A percentile compares a stretch with the other conserved stretches of the same genome.
Conservation (phyloP, 92 coral and sea anemone genomes). For the Epizoanthus ramosus region DNA sequence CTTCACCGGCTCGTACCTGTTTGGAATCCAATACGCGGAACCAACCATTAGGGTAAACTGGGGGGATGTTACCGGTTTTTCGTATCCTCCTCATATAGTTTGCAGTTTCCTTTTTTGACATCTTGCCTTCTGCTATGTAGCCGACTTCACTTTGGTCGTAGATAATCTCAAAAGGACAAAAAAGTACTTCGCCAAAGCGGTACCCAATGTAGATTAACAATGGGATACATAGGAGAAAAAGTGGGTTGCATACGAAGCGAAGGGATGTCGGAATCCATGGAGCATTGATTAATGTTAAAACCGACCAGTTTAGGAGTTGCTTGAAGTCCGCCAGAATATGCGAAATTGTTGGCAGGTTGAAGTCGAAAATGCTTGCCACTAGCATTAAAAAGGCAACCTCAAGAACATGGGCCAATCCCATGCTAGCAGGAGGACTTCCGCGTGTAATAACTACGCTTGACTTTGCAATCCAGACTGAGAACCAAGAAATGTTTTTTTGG, state of each 20-base stretch:
- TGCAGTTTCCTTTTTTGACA: slow-evolving; percentile 77
- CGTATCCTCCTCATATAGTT: slow-evolving; percentile 62
- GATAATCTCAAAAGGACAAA: slow-evolving; percentile 69
- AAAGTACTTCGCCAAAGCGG: slow-evolving; percentile 69
- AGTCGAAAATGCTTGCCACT: slow-evolving; percentile 25
- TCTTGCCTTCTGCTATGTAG: slow-evolving; percentile 68
- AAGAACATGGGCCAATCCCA: slow-evolving; percentile 21
- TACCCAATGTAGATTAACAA: slow-evolving; percentile 32
- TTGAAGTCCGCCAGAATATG: slow-evolving; percentile 11
- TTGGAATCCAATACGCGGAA: slow-evolving; percentile 74
- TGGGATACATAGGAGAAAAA: slow-evolving; percentile 2
- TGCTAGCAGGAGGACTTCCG: background rate
- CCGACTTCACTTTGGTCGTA: slow-evolving; percentile 79
- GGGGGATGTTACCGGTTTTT: slow-evolving; percentile 82
- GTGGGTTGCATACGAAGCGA: background rate
- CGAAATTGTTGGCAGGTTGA: slow-evolving; percentile 4
- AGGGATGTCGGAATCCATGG: background rate
- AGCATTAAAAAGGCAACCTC: slow-evolving; percentile 1
- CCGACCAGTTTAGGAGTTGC: background rate
- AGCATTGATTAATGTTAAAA: background rate
- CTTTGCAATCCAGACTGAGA: no score
- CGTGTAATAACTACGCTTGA: no score
- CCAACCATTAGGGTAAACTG: slow-evolving; percentile 97
- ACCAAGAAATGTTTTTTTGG: no score
- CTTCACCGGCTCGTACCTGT: slow-evolving; percentile 71